Conservation (phyloP, 2,888 invertebrate genomes). For the Dynastes maya region DNA sequence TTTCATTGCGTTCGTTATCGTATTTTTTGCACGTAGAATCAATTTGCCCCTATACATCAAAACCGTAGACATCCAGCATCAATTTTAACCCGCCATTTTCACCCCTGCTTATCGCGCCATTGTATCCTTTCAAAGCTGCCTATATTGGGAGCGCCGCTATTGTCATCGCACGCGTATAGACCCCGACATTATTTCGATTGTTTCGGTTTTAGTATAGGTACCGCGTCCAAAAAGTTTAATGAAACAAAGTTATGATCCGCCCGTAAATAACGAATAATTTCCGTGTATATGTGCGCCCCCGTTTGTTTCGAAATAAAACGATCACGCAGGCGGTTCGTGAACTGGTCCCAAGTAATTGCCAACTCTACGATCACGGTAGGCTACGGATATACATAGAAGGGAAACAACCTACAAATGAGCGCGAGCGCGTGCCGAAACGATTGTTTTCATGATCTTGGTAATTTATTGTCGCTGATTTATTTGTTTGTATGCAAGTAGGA, state of each 20-base stretch:
- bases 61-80: neutral
- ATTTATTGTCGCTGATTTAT: conserved; percentile 10
- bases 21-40: conserved; percentile 8
- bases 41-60: neutral
- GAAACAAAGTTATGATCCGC: conserved; percentile 6
- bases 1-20: neutral
- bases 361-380: neutral
- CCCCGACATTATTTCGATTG: neutral
- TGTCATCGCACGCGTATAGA: neutral
- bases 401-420: neutral
- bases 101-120: conserved; percentile 10
- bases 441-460: conserved; percentile 12
- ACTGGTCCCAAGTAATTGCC: conserved; percentile 16
- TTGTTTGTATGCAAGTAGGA: neutral
- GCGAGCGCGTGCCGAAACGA: neutral
- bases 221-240: neutral
- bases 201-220: neutral
- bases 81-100: conserved; percentile 2
- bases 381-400: neutral
- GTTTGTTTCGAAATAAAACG: conserved; percentile 38
- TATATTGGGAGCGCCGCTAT: neutral
- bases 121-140: neutral
- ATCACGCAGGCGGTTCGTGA: conserved; percentile 32
- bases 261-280: conserved; percentile 17
- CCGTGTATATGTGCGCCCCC: neutral